These are phyloP conservation scores for Congeria kusceri DNA, from an alignment of 2,888 invertebrate genomes.

Conservation along the genomic window DNA sequence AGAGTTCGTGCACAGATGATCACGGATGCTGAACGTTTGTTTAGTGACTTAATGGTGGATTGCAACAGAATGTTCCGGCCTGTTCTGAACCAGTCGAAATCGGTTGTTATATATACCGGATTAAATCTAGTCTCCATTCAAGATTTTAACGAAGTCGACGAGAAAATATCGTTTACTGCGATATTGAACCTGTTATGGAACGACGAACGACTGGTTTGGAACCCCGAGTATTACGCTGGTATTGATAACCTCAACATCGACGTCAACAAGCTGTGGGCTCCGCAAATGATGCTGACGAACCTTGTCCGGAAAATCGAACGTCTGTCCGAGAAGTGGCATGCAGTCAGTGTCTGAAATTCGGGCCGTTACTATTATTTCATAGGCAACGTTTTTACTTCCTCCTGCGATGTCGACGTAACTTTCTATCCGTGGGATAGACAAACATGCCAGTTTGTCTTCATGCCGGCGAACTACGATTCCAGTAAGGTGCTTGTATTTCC, in stretches of 20 bases:
- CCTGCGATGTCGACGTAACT: slow-evolving; percentile 30
- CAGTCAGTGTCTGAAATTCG: not conserved
- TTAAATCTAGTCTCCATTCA: slow-evolving; percentile 45
- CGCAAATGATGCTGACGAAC: slow-evolving; percentile 44
- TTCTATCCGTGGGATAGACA: slow-evolving; percentile 43
- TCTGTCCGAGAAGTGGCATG: slow-evolving; percentile 24
- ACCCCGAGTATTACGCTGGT: not conserved
- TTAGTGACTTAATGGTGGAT: not conserved
- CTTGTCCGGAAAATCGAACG: slow-evolving; percentile 16
- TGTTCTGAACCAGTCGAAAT: slow-evolving; percentile 15
- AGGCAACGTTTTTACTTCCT: slow-evolving; percentile 20
- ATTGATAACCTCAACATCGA: not conserved
- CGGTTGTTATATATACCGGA: slow-evolving; percentile 18
- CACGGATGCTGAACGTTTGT: not conserved
- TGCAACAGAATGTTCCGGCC: slow-evolving; percentile 50
- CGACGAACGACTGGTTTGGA: slow-evolving; percentile 52
- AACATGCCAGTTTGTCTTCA: slow-evolving; percentile 27
- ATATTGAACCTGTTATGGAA: slow-evolving; percentile 48
- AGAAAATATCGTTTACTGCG: slow-evolving; percentile 49
- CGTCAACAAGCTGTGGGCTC: slow-evolving; percentile 50
- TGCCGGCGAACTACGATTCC: not conserved
- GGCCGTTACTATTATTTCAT: slow-evolving; percentile 7
- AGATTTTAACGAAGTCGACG: slow-evolving; percentile 59
- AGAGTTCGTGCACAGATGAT: not conserved
- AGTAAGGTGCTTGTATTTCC: not conserved